A percentile compares a stretch with the other conserved stretches of the same genome.
phyloP scores from a whole-genome alignment of 2,113 vertebrate genomes.

The Chaenocephalus aceratus region DNA sequence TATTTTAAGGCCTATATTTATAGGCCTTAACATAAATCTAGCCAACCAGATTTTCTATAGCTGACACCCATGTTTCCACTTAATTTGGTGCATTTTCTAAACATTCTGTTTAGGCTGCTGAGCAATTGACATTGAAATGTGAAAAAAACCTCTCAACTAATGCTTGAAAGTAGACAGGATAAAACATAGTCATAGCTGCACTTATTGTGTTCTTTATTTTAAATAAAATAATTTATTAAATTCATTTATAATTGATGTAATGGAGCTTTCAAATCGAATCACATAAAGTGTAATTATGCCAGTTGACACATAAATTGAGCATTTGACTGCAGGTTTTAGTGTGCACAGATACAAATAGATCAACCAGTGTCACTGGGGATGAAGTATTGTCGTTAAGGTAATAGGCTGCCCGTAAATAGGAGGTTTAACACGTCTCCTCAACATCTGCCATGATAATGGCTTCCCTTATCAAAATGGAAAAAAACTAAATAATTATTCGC shows the following conservation, averaged over 20 bases:
- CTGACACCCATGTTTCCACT: neutral
- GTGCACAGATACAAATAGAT: slow-evolving; percentile 36
- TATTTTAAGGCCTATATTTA: neutral
- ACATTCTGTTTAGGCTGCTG: neutral
- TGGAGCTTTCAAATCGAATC: slow-evolving; percentile 1
- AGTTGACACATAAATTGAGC: slow-evolving; percentile 1
- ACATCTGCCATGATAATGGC: slow-evolving; percentile 69
- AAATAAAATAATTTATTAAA: neutral
- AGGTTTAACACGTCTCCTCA: slow-evolving; percentile 48
- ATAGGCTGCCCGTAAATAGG: slow-evolving; percentile 49
- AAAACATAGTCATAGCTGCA: neutral
- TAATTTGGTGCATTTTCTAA: neutral
- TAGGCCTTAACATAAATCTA: neutral
- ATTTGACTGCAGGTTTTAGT: slow-evolving; percentile 25
- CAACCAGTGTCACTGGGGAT: slow-evolving; percentile 33
- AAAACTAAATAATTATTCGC: slow-evolving; percentile 36
- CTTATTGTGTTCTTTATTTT: neutral
- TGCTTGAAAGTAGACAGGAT: neutral
- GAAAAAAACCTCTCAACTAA: neutral
- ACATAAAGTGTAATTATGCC: neutral
- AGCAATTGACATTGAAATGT: neutral
- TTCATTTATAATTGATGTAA: neutral
- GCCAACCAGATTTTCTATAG: neutral
- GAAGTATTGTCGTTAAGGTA: slow-evolving; percentile 35
- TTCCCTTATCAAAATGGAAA: slow-evolving; percentile 58